Conservation (phyloP, 2,888 invertebrate species). For the Gari tellinella region DNA sequence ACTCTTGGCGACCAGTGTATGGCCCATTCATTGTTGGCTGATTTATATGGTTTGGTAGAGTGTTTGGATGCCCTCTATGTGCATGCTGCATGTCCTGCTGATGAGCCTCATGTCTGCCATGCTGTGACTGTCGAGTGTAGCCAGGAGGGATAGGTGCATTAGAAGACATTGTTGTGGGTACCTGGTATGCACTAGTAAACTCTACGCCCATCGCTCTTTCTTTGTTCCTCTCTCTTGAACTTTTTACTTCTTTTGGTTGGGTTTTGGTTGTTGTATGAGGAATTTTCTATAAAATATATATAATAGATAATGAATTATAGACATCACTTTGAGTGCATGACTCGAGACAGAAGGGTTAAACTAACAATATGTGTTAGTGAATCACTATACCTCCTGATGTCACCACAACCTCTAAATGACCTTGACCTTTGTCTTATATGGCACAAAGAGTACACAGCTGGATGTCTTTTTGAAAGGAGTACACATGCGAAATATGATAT, state of each 20-base stretch:
- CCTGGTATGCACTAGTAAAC: constrained; percentile 64
- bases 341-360: no score
- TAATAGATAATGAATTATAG: no score
- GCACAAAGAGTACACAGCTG: no score
- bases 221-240: constrained; percentile 67
- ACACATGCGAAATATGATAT: no score
- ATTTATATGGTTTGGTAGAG: constrained; percentile 44
- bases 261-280: constrained; percentile 1
- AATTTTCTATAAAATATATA: no score
- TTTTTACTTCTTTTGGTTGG: constrained; percentile 54
- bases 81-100: constrained; percentile 28
- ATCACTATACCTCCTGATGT: no score
- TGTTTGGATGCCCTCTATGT: constrained; percentile 27
- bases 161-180: constrained; percentile 46
- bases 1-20: constrained; percentile 41
- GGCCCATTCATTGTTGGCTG: constrained; percentile 54
- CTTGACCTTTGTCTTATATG: no score
- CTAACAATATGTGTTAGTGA: no score
- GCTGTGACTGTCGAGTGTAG: constrained; percentile 26
- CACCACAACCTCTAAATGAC: no score
- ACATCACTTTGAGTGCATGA: no score
- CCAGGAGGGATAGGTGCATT: constrained; percentile 30
- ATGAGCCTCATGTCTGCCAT: constrained; percentile 5
- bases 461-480: no score
- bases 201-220: constrained; percentile 69